These are phyloP conservation scores for Cheilosia pagana DNA, from an alignment of 2,888 invertebrate genomes.

Conservation along the genomic window DNA sequence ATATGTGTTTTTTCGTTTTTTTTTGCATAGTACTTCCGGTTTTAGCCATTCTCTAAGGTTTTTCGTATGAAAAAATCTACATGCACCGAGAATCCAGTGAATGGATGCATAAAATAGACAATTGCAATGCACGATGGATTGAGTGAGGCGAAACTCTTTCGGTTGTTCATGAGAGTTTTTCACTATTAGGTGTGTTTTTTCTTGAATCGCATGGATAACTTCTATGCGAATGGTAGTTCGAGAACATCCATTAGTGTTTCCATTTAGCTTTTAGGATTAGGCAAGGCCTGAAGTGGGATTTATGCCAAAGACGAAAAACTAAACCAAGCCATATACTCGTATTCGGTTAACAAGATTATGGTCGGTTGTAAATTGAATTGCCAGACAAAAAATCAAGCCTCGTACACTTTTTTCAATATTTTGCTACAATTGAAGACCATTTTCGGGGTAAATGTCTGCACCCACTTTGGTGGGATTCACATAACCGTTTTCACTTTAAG, in stretches of 20 bases:
- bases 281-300: too few relatives aligned
- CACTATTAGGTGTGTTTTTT: not conserved
- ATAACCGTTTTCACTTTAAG: slow-evolving; percentile 2
- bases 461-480: not conserved
- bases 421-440: not conserved
- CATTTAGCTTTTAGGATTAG: not conserved
- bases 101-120: slow-evolving; percentile 20
- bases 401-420: not conserved
- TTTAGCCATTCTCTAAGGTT: not conserved
- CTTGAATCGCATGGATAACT: not conserved
- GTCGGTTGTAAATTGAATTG: not conserved
- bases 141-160: not conserved
- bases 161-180: not conserved
- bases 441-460: not conserved
- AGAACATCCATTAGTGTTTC: not conserved
- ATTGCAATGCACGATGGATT: slow-evolving; percentile 3
- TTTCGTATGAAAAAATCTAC: not conserved
- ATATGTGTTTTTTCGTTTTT: not conserved
- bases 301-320: too few relatives aligned
- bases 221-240: not conserved
- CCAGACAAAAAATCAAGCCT: not conserved
- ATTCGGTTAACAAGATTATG: too few relatives aligned
- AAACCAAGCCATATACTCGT: too few relatives aligned
- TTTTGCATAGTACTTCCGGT: not conserved
- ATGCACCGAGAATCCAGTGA: slow-evolving; percentile 1